Percentiles rank a stretch among this genome's conserved stretches.
phyloP scores from a whole-genome alignment of 1,140 invertebrate species.

The Zaprionus ornatus region DNA sequence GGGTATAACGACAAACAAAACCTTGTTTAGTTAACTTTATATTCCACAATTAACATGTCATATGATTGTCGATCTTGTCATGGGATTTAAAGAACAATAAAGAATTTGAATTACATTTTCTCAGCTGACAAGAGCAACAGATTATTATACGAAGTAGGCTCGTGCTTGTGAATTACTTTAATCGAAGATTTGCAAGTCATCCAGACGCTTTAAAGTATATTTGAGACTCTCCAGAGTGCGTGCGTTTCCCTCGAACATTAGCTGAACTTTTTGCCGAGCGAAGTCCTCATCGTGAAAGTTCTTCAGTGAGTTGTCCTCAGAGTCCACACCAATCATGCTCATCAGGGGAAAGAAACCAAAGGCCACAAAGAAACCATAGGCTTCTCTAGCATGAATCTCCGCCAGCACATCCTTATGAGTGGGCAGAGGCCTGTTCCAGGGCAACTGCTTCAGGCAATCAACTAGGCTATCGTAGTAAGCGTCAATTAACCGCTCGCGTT shows the following conservation, averaged over 20 bases:
- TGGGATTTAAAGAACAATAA: background rate
- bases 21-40: background rate
- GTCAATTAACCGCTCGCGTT: constrained; percentile 77
- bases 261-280: constrained; percentile 69
- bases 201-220: constrained; percentile 64
- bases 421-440: constrained; percentile 79
- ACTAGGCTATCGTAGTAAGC: constrained; percentile 68
- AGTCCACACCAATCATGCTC: constrained; percentile 75
- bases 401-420: constrained; percentile 72
- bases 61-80: background rate
- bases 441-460: constrained; percentile 75
- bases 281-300: constrained; percentile 76
- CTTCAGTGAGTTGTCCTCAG: constrained; percentile 75
- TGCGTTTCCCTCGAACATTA: constrained; percentile 73
- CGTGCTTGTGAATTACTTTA: constrained; percentile 32
- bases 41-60: background rate
- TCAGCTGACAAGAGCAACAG: background rate
- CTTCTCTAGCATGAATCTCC: constrained; percentile 69
- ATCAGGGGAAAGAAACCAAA: constrained; percentile 78
- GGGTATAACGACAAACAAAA: background rate
- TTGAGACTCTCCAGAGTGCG: constrained; percentile 72
- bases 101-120: background rate
- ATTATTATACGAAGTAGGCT: background rate
- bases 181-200: constrained; percentile 73
- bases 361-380: constrained; percentile 76